Evolutionary conservation across 2,797 vertebrate species (phyloP).

Genomic region (Bovichtus variegatus): DNA sequence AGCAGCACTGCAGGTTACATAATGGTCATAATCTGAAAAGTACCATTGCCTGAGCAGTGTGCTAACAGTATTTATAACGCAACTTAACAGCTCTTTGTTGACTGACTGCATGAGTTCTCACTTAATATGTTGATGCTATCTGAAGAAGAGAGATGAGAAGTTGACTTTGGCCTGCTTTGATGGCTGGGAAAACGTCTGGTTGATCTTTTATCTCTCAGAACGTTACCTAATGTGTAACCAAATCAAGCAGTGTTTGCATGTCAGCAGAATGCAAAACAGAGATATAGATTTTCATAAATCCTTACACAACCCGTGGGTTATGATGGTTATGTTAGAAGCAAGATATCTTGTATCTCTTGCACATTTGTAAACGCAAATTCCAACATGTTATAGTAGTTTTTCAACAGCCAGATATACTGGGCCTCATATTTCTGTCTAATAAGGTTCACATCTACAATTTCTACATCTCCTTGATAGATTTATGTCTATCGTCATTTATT

Average conservation of each 20-base stretch:
- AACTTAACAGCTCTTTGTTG: slow-evolving; percentile 57
- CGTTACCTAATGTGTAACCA: slow-evolving; percentile 40
- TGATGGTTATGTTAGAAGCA: background rate
- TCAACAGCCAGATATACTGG: background rate
- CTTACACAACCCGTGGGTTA: slow-evolving; percentile 33
- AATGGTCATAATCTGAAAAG: slow-evolving; percentile 52
- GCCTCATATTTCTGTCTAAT: background rate
- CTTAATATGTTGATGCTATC: slow-evolving; percentile 31
- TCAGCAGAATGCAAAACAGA: slow-evolving; percentile 38
- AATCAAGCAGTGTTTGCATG: background rate
- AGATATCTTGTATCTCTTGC: background rate
- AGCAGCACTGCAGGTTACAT: slow-evolving; percentile 49
- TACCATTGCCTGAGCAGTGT: slow-evolving; percentile 12
- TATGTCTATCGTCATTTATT: too few relatives aligned
- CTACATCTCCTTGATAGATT: too few relatives aligned
- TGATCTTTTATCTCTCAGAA: slow-evolving; percentile 52
- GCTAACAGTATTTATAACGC: slow-evolving; percentile 24
- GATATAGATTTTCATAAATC: slow-evolving; percentile 26
- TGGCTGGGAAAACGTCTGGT: slow-evolving; percentile 24
- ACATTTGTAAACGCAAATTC: background rate
- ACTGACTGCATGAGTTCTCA: slow-evolving; percentile 40
- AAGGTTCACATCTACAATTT: background rate
- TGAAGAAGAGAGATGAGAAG: slow-evolving; percentile 29
- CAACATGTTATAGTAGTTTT: background rate
- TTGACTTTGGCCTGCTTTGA: slow-evolving; percentile 67